Conservation (phyloP, 2,797 vertebrate species). For the Buphagus erythrorhynchus region DNA sequence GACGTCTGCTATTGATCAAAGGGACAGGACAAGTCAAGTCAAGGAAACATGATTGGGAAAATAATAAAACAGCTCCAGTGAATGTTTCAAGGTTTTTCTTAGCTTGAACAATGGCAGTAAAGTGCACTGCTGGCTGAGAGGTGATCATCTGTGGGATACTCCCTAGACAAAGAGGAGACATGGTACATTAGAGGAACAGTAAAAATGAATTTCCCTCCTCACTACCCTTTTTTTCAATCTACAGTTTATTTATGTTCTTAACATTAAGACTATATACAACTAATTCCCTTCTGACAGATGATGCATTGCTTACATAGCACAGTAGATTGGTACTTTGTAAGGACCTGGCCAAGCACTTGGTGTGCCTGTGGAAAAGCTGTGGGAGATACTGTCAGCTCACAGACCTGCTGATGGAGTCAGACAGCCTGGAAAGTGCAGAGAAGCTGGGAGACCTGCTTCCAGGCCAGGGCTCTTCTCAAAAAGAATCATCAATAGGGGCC, state of each 20-base stretch:
- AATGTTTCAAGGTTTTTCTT: slow-evolving; percentile 26
- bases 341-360: not conserved
- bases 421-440: not conserved
- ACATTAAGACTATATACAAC: not conserved
- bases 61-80: slow-evolving; percentile 26
- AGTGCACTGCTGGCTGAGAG: not conserved
- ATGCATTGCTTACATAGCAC: not conserved
- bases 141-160: not conserved
- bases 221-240: not conserved
- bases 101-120: not conserved
- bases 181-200: not conserved
- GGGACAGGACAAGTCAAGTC: slow-evolving; percentile 21
- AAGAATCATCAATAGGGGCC: not conserved
- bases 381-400: not conserved
- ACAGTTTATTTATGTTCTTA: not conserved
- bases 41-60: slow-evolving; percentile 48
- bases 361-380: not conserved
- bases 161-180: slow-evolving; percentile 34
- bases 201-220: not conserved
- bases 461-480: not conserved
- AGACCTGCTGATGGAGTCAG: not conserved
- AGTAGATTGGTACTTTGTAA: not conserved
- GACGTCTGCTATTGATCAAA: slow-evolving; percentile 36
- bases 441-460: not conserved
- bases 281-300: not conserved